These are phyloP conservation scores for Micrastur ruficollis DNA, from an alignment of 2,797 vertebrate species.

Conservation along the genomic window DNA sequence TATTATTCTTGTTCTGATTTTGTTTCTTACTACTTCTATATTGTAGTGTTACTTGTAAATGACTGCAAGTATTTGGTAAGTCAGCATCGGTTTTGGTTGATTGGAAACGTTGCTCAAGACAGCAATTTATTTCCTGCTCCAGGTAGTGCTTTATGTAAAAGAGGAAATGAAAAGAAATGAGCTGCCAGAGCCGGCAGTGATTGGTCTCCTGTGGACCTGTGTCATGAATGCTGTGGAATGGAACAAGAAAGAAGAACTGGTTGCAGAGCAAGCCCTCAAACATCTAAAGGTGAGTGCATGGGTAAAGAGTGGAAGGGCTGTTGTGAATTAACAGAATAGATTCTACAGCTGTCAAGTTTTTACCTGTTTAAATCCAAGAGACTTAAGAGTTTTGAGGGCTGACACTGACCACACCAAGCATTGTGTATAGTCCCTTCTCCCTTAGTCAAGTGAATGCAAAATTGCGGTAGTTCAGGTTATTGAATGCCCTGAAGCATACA, in stretches of 20 bases:
- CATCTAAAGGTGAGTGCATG: constrained; percentile 83
- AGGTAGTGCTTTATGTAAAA: constrained; percentile 89
- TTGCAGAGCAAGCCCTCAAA: constrained; percentile 91
- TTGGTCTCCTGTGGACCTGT: constrained; percentile 89
- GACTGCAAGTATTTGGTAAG: background rate
- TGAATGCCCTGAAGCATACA: background rate
- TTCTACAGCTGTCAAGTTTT: background rate
- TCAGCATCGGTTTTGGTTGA: background rate
- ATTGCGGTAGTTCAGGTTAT: background rate
- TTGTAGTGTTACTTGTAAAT: background rate
- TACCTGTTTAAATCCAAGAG: background rate
- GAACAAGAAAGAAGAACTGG: constrained; percentile 94
- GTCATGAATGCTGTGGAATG: constrained; percentile 92
- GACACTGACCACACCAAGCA: background rate
- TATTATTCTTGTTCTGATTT: background rate
- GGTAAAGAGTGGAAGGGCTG: background rate
- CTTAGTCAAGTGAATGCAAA: background rate
- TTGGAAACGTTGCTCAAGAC: background rate
- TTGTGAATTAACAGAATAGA: background rate
- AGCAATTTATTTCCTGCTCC: constrained; percentile 2
- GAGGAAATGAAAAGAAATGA: constrained; percentile 92
- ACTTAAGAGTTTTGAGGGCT: background rate
- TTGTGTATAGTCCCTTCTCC: background rate
- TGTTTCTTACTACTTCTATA: background rate
- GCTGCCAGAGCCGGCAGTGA: constrained; percentile 86